Evolutionary conservation across 2,113 vertebrate genomes (phyloP).

Genomic region (Leucosticte australis): DNA sequence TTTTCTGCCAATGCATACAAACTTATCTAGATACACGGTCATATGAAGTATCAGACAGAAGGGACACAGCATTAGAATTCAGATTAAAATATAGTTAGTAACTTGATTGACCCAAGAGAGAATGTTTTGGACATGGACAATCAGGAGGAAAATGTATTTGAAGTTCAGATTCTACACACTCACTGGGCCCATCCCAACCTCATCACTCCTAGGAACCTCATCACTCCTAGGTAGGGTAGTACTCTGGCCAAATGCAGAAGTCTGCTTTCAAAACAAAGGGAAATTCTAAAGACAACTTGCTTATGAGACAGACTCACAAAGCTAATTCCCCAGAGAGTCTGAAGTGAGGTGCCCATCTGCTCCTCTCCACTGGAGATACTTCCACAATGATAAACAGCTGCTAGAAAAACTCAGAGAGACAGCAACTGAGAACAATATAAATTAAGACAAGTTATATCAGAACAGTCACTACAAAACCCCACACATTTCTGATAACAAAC

Average conservation of each 20-base stretch:
- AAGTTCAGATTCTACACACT: not conserved
- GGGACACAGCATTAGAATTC: not conserved
- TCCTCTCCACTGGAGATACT: constrained; percentile 6
- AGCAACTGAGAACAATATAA: not conserved
- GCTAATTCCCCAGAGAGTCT: not conserved
- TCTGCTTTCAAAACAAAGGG: not conserved
- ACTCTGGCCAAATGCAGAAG: not conserved
- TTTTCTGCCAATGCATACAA: not conserved
- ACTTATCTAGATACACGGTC: not conserved
- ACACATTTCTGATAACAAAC: not conserved
- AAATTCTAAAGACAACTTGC: not conserved
- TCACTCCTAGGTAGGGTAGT: not conserved
- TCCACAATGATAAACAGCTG: not conserved
- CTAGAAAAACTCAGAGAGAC: not conserved
- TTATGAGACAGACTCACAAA: not conserved
- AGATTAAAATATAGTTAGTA: not conserved
- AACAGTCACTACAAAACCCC: not conserved
- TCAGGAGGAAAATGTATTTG: not conserved
- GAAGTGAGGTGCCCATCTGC: constrained; percentile 29
- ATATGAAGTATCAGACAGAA: not conserved
- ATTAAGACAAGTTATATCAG: not conserved
- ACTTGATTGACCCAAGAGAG: not conserved
- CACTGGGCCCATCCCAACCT: not conserved
- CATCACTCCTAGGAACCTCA: not conserved
- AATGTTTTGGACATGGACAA: not conserved